Evolutionary conservation across 2,888 invertebrate species (phyloP).

Genomic region (Scaptomyza flava): DNA sequence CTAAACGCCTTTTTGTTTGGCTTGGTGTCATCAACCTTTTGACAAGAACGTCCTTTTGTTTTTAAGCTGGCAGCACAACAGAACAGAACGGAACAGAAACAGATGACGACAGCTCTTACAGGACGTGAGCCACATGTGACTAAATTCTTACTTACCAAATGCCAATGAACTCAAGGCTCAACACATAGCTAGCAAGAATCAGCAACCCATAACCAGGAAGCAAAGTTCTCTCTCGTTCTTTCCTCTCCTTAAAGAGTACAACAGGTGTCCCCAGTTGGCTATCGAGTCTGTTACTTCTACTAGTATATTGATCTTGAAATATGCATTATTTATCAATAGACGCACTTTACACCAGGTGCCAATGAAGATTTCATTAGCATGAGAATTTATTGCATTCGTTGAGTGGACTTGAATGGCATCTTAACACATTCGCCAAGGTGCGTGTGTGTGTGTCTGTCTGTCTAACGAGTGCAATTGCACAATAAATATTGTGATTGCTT

Average conservation of each 20-base stretch:
- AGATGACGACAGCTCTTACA: conserved; percentile 66
- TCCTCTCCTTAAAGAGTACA: conserved; percentile 32
- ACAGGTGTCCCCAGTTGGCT: conserved; percentile 55
- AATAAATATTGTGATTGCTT: conserved; percentile 49
- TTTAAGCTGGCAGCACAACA: conserved; percentile 43
- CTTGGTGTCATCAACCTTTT: conserved; percentile 75
- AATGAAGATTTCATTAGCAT: conserved; percentile 54
- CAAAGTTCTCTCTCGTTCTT: conserved; percentile 33
- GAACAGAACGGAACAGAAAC: conserved; percentile 14
- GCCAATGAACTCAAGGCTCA: conserved; percentile 60
- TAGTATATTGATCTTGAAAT: conserved; percentile 17
- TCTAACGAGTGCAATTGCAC: conserved; percentile 29
- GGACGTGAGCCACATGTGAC: conserved; percentile 73
- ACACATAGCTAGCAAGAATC: conserved; percentile 10
- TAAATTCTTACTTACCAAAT: conserved; percentile 37
- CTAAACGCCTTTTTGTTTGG: conserved; percentile 30
- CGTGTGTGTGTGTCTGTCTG: conserved; percentile 1
- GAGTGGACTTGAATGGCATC: conserved; percentile 12
- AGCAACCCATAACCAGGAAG: conserved; percentile 63
- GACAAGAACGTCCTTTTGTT: conserved; percentile 70
- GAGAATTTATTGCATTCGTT: conserved; percentile 41
- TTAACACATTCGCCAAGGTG: not conserved
- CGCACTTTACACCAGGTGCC: conserved; percentile 34
- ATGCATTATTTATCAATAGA: conserved; percentile 47
- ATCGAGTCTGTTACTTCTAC: conserved; percentile 8